phyloP scores from a whole-genome alignment of 2,888 invertebrate species.

The Apomyelois bistriatella region DNA sequence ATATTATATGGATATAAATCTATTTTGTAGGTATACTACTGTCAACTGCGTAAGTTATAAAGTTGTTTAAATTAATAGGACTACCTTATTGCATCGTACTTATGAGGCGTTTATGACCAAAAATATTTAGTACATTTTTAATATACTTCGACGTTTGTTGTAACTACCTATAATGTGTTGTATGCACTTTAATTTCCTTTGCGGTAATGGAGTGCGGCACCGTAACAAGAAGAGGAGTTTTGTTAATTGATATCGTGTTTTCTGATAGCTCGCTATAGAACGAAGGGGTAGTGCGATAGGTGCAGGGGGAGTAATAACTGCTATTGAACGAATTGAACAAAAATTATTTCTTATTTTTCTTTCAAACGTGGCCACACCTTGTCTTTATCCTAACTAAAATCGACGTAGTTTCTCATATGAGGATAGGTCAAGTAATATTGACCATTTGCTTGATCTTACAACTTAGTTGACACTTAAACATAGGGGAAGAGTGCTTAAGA shows the following conservation, averaged over 20 bases:
- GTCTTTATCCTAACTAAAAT: slow-evolving; percentile 32
- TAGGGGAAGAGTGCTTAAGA: too few species aligned
- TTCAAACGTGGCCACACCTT: slow-evolving; percentile 21
- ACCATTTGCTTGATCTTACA: too few species aligned
- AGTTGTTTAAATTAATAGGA: too few species aligned
- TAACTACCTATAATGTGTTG: too few species aligned
- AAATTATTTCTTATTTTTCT: slow-evolving; percentile 43
- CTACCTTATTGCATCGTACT: too few species aligned
- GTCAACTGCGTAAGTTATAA: too few species aligned
- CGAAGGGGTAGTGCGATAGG: slow-evolving; percentile 21
- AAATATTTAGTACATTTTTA: too few species aligned
- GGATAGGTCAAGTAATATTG: neutral
- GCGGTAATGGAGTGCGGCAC: slow-evolving; percentile 25
- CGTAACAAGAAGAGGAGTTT: slow-evolving; percentile 45
- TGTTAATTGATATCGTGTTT: slow-evolving; percentile 57
- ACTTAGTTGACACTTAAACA: too few species aligned
- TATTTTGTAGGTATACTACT: too few species aligned
- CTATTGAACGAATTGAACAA: slow-evolving; percentile 51
- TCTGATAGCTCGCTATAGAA: slow-evolving; percentile 44
- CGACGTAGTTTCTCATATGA: neutral
- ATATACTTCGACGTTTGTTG: too few species aligned
- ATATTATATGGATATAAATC: too few species aligned
- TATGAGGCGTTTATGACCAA: too few species aligned
- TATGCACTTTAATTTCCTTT: slow-evolving; percentile 51
- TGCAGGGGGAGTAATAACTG: slow-evolving; percentile 44